Evolutionary conservation across 2,888 invertebrate species (phyloP), one percentile per base, ranked within the genome.

Genomic region (Cheilosia scutellata): DNA sequence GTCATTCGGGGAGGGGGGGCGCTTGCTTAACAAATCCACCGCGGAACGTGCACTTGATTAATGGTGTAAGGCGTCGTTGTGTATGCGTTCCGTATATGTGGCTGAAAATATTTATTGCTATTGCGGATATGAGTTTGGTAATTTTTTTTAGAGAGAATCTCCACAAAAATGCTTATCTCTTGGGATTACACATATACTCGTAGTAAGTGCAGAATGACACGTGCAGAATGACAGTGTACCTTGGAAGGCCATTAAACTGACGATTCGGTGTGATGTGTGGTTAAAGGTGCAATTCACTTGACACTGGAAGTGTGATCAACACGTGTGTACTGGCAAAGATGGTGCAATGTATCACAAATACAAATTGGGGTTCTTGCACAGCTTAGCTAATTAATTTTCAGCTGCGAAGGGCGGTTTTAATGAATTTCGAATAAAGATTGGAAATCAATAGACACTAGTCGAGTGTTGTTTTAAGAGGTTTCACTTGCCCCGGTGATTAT

Each of bases 291-390:
- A 82, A 82, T 78, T 82, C 78, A 87, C 87, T 87, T 87, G 87
- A 87, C 87, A 87, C 82, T 78, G 47, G 78, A 87, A 77, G 87
- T 82, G 87, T 82, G 87, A 87, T 74, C 77, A 58, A 74, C 87
- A 87, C 87, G 87, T 87, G 87, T 63, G n/a, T 25, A 5, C n/a
- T 1, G n/a, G 47, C 20, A 9, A 79, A 75, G 84, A 70, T 83
- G 74, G 65, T 84, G 80, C 75, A 75, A 84, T 71, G 51, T 83
- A 68, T 68, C 66, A 37, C 51, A 71, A 53, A 11, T 53, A 66
- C 53, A 66, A 44, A 57, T 4, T 13, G 2, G 9, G 16, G 6
- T 53, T 13, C 42, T 62, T 57, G 11, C 6, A 11, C 53, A 57
- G 42, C 66, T 72, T 27, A 68, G 47, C 49, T 63, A 78, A 83